A percentile compares a stretch with the other conserved stretches of the same genome.
These are phyloP conservation scores for Propithecus coquereli DNA, from an alignment of 2,113 vertebrate species.

Conservation along the genomic window DNA sequence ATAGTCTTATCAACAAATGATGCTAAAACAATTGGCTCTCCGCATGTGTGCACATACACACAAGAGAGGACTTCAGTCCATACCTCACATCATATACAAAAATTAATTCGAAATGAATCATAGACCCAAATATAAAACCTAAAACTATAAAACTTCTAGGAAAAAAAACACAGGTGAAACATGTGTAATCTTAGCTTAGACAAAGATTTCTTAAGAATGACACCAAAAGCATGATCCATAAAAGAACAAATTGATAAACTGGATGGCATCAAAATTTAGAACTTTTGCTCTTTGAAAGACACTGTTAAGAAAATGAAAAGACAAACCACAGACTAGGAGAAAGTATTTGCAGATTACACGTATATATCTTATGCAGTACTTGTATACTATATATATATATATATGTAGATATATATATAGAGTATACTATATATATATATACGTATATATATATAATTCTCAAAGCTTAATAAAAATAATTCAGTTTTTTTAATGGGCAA, in stretches of 20 bases:
- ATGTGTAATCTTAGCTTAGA: not conserved
- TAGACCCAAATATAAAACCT: not conserved
- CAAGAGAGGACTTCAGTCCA: not conserved
- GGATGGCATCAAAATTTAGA: not conserved
- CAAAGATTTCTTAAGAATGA: not conserved
- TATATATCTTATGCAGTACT: not conserved
- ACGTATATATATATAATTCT: not conserved
- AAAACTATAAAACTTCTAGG: not conserved
- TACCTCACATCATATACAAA: not conserved
- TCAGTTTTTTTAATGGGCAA: not conserved
- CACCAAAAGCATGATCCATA: not conserved
- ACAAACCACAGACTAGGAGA: not conserved
- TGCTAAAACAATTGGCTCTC: not conserved
- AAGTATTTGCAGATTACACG: conserved; percentile 6
- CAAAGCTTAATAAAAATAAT: not conserved
- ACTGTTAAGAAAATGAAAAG: not conserved
- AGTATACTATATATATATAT: too few species aligned
- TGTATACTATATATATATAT: not conserved
- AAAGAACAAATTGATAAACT: not conserved
- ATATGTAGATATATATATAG: not conserved
- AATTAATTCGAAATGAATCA: not conserved
- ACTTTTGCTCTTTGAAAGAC: not conserved
- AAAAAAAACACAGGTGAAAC: not conserved
- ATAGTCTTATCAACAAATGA: not conserved
- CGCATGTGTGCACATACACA: not conserved